phyloP scores from a whole-genome alignment of 2,113 vertebrate species.

The Coturnix japonica region DNA sequence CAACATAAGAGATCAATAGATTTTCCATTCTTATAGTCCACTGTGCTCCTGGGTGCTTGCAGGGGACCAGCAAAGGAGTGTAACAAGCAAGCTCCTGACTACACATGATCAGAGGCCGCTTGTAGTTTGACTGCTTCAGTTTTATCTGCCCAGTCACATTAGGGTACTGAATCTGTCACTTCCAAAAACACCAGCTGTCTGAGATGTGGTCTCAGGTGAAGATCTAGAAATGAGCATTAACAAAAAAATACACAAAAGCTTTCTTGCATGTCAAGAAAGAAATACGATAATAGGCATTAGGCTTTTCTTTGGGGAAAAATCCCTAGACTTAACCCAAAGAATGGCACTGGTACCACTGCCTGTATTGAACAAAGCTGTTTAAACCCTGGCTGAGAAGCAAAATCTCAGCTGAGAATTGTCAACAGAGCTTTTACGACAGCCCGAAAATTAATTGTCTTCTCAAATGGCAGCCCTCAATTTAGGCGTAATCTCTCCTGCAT shows the following conservation, averaged over 20 bases:
- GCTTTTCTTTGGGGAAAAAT: background rate
- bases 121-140: background rate
- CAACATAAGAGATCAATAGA: background rate
- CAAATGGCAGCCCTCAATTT: slow-evolving; percentile 57
- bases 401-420: slow-evolving; percentile 53
- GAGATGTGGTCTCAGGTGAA: background rate
- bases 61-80: background rate
- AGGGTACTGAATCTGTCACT: accelerated
- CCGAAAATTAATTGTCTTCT: slow-evolving; percentile 51
- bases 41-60: background rate
- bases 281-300: background rate
- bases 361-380: background rate
- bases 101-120: background rate
- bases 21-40: background rate
- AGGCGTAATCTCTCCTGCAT: slow-evolving; percentile 50
- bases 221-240: background rate
- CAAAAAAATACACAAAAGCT: background rate
- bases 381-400: slow-evolving; percentile 5
- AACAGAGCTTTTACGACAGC: slow-evolving; percentile 23
- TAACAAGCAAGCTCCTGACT: background rate
- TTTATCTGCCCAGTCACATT: background rate
- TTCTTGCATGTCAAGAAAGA: background rate
- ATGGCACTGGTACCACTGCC: background rate
- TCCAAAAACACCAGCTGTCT: background rate
- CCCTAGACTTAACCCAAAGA: background rate